Conservation (phyloP, 2,797 vertebrate genomes). For the Falco cherrug region DNA sequence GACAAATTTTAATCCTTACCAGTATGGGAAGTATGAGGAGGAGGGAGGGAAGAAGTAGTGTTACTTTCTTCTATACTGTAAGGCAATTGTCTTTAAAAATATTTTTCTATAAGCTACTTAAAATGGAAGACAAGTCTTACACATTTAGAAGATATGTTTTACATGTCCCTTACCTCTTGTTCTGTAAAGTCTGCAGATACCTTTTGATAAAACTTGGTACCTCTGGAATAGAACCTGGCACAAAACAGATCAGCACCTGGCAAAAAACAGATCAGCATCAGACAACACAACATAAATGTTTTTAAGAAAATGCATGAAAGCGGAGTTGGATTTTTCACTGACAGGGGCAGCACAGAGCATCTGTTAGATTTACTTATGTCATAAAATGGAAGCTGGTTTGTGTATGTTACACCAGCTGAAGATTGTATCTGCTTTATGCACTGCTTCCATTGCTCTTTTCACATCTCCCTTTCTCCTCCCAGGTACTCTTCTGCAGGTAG, state of each 20-base stretch:
- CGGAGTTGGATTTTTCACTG: not conserved
- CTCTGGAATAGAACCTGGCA: not conserved
- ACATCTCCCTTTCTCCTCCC: not conserved
- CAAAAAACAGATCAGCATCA: not conserved
- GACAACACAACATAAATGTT: not conserved
- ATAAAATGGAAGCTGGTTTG: not conserved
- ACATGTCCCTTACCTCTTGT: not conserved
- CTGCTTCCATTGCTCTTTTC: not conserved
- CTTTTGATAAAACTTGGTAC: not conserved
- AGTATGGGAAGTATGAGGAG: not conserved
- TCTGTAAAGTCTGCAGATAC: not conserved
- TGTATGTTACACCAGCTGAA: not conserved
- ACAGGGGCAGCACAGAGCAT: not conserved
- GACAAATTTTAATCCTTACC: not conserved
- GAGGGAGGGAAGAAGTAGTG: not conserved
- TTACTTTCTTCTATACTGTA: not conserved
- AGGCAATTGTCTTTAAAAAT: not conserved
- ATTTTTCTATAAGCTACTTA: not conserved
- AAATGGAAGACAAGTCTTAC: not conserved
- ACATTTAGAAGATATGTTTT: not conserved
- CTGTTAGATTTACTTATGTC: not conserved
- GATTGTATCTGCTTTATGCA: not conserved
- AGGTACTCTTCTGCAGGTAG: not conserved
- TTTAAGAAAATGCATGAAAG: not conserved
- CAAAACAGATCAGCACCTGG: not conserved